These are phyloP conservation scores for Zaprionus tsacasi DNA, from an alignment of 1,140 invertebrate species.

Conservation along the genomic window DNA sequence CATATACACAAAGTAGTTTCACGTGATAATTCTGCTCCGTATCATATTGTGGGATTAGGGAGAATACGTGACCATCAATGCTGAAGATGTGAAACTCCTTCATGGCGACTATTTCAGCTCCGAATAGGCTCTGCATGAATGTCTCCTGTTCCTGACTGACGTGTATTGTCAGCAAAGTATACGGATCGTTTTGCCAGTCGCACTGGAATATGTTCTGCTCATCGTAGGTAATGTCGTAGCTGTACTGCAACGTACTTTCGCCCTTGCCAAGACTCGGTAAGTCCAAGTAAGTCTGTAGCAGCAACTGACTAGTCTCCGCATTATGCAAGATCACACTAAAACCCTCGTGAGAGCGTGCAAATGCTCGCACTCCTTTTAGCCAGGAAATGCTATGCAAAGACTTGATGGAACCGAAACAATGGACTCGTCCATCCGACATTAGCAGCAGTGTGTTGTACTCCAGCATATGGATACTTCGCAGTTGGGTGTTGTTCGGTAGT, in stretches of 20 bases:
- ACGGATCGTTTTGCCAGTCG: slow-evolving; percentile 61
- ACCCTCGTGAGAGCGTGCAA: slow-evolving; percentile 40
- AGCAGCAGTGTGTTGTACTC: slow-evolving; percentile 70
- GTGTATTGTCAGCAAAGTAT: slow-evolving; percentile 49
- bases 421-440: slow-evolving; percentile 69
- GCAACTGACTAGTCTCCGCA: slow-evolving; percentile 31
- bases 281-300: slow-evolving; percentile 66
- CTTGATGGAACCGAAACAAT: slow-evolving; percentile 74
- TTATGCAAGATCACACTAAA: slow-evolving; percentile 66
- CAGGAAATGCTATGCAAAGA: slow-evolving; percentile 58
- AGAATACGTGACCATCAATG: slow-evolving; percentile 64
- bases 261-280: slow-evolving; percentile 57
- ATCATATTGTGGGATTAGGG: slow-evolving; percentile 21
- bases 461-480: slow-evolving; percentile 59
- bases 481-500: slow-evolving; percentile 40
- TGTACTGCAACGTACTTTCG: slow-evolving; percentile 45
- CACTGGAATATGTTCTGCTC: slow-evolving; percentile 69
- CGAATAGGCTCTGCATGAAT: slow-evolving; percentile 62
- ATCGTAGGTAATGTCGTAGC: slow-evolving; percentile 74
- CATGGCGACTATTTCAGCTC: slow-evolving; percentile 1
- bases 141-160: slow-evolving; percentile 44
- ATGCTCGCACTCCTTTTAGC: slow-evolving; percentile 65
- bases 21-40: slow-evolving; percentile 49
- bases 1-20: slow-evolving; percentile 60
- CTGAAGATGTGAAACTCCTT: slow-evolving; percentile 61